Conservation (phyloP, 2,113 vertebrate species). For the Microcebus tavaratra region DNA sequence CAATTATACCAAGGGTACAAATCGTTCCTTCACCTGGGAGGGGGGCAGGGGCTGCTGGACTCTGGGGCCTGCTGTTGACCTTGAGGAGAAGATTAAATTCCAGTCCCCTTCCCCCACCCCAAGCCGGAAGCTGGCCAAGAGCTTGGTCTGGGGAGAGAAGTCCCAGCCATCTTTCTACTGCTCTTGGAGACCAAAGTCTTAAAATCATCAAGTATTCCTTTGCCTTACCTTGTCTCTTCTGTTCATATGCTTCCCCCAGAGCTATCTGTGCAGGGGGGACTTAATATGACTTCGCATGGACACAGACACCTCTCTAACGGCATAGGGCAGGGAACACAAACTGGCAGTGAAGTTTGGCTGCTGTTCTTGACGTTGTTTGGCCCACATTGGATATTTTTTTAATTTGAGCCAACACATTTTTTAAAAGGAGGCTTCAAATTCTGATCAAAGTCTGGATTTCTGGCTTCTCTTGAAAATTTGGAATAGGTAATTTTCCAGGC, state of each 20-base stretch:
- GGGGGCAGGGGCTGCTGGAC: background rate
- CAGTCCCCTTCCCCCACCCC: background rate
- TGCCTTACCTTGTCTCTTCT: background rate
- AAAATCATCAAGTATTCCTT: background rate
- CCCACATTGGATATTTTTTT: background rate
- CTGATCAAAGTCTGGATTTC: background rate
- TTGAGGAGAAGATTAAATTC: background rate
- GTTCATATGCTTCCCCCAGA: too few relatives aligned
- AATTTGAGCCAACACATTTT: background rate
- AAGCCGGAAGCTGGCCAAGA: background rate
- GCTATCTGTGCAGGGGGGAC: accelerated
- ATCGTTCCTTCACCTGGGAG: background rate
- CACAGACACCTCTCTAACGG: too few relatives aligned
- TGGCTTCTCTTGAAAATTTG: background rate
- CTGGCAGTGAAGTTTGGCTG: background rate
- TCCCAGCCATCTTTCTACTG: background rate
- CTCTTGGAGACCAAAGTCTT: background rate
- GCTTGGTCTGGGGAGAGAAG: background rate
- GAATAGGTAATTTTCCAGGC: background rate
- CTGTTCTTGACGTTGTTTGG: too few relatives aligned
- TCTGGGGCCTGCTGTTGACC: background rate
- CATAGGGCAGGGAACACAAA: too few relatives aligned
- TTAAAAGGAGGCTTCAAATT: background rate
- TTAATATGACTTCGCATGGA: accelerated
- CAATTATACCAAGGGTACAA: background rate